Base-by-base conservation (phyloP, 2,888 invertebrate genomes). In the Dorcus hopei region DNA sequence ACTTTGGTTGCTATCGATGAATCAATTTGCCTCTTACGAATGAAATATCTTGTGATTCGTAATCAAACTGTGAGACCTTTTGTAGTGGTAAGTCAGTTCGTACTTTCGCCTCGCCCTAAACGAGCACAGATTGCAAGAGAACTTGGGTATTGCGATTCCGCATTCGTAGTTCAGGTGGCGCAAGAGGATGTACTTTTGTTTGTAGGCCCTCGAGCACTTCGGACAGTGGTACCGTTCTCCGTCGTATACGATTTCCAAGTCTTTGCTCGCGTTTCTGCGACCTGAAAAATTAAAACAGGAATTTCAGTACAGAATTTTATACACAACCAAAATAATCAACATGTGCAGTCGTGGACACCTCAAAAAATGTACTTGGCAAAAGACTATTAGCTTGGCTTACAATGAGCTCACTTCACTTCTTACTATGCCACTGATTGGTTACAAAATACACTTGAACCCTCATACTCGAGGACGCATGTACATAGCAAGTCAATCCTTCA, bases 141-240 rank as follows among this genome's bases (percentile, higher is more conserved):
- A 45, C 14, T 45, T 45, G 7, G 45, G 45, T 11, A 45, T 45
- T 3, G n/a, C 19, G 9, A 54, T 40, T 8, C 61, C 63, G 40
- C 63, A 63, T 57, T 63, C 61, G 39, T 57, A 63, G 38, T 42
- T 38, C 38, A 57, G 40, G 38, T 63, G 63, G 9, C 58, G 56
- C 8, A 43, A 43, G 9, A 64, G 48, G 23, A 38, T 39, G 14
- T 42, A 43, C 38, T 51, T 57, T 11, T 56, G 54, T 48, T 55
- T 57, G 41, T 63, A 63, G 9, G 40, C 47, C 40, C 54, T 63
- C 14, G 51, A 40, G 54, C 63, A 63, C 38, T 53, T 54, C 23
- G 43, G 54, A 23, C 63, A 63, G n/a, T 47, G 54, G 42, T 48
- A 59, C 16, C 48, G 19, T 9, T 9, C 23, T 19, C 45, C 45